Evolutionary conservation across 2,888 invertebrate species (phyloP), one percentile per base, ranked within the genome.

Genomic region (Phrixothrix hirtus): DNA sequence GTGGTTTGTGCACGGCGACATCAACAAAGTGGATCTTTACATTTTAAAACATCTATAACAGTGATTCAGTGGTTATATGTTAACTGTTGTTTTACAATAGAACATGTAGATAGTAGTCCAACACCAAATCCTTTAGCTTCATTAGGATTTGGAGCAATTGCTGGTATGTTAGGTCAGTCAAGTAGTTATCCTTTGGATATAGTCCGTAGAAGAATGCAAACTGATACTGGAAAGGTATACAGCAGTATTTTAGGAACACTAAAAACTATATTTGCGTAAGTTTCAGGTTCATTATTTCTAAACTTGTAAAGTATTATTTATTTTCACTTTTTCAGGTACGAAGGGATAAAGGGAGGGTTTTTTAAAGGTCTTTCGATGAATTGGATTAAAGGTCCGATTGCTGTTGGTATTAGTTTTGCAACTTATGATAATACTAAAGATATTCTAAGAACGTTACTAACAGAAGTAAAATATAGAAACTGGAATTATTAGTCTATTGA

Each of bases 361-460:
- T 99, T 92, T 81, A 99, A 99, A 77, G 99, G 99, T 0, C 83
- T 99, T n/a, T 94, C 93, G 65, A 95, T 99, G 95, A 99, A 99
- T 78, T 99, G 97, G 96, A 88, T 99, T 42, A 92, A 92, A 73
- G 92, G 92, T 0, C 92, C 92, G 4, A 86, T 92, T 41, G 89
- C 92, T 0, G 92, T 91, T 6, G 98, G 98, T 49, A 94, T 98
- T 66, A 96, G 96, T 67, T 99, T 97, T 78, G 91, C 95, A 2
- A 92, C 93, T 0, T 96, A 96, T 76, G 97, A 99, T 75, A 79
- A 82, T 31, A 84, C 89, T 52, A 86, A 85, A 61, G 81, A 83
- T 45, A 72, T 79, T 5, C 76, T 89, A 15, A 75, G 86, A 58
- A 65, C 61, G 46, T 41, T 70, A 50, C 30, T 69, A 36, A 56